Evolutionary conservation across 1,140 invertebrate species (phyloP).

Genomic region (Drosophila ercepeae): DNA sequence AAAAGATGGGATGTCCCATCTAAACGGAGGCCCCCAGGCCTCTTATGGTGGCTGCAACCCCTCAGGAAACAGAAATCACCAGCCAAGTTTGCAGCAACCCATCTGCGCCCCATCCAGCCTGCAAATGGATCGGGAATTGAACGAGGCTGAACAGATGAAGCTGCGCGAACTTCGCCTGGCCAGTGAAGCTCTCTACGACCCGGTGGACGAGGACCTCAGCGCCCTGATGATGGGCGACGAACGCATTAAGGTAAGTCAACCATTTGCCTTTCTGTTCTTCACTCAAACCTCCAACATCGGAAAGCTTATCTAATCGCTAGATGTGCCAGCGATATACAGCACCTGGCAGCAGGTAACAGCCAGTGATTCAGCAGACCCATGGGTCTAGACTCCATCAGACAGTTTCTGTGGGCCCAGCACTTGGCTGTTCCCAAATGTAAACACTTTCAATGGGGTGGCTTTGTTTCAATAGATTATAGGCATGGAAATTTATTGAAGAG

Average conservation of each 20-base stretch:
- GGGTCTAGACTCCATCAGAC: slow-evolving; percentile 1
- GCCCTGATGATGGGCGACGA: slow-evolving; percentile 87
- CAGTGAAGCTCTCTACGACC: slow-evolving; percentile 91
- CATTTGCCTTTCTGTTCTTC: slow-evolving; percentile 27
- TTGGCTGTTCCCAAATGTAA: slow-evolving; percentile 60
- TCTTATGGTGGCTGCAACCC: slow-evolving; percentile 17
- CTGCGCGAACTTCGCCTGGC: slow-evolving; percentile 93
- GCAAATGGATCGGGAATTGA: slow-evolving; percentile 88
- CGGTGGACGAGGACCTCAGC: slow-evolving; percentile 92
- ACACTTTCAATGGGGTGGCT: slow-evolving; percentile 37
- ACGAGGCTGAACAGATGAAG: slow-evolving; percentile 92
- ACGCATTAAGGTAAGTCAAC: slow-evolving; percentile 85
- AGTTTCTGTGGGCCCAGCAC: slow-evolving; percentile 68
- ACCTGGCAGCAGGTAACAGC: slow-evolving; percentile 40
- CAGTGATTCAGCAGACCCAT: slow-evolving; percentile 55
- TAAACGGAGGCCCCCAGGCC: slow-evolving; percentile 11
- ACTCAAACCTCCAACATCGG: slow-evolving; percentile 33
- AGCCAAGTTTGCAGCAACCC: slow-evolving; percentile 56
- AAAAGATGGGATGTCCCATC: slow-evolving; percentile 66
- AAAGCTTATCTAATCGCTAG: slow-evolving; percentile 63
- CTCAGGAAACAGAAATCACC: slow-evolving; percentile 23
- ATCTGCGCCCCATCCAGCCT: slow-evolving; percentile 62
- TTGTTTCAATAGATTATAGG: neutral
- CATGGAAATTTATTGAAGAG: neutral
- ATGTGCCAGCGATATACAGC: slow-evolving; percentile 46